Evolutionary conservation across 2,888 invertebrate genomes (phyloP), one percentile per base, ranked within the genome.

Genomic region (Phymatocera aterrima): DNA sequence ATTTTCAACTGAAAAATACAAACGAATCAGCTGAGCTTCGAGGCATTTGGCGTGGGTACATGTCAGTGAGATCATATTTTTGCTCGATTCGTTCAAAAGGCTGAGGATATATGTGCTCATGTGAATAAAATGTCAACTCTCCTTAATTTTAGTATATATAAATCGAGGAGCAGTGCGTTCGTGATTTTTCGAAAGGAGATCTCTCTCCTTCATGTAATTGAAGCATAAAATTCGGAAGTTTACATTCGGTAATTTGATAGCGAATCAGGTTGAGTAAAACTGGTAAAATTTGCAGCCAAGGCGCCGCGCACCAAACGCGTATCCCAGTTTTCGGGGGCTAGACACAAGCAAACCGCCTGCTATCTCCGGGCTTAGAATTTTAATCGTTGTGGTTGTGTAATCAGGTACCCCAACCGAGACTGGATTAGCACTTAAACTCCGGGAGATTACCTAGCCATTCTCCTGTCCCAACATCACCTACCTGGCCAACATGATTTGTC

Each of bases 321-420:
- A 21, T 46, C 24, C 43, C 68, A 24, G 68, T 68, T 68, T 43
- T 15, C 43, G 40, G 28, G n/a, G 24, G 15, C 24, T 24, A 40
- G 31, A 40, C 46, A 10, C 18, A 18, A 18, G 6, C 60, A 68
- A 43, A 15, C 68, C 48, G 72, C n/a, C n/a, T n/a, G n/a, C n/a
- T 12, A 31, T 34, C 48, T 34, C 51, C 18, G 18, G 51, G 51
- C 34, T 72, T 51, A 72, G 10, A 72, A 72, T 72, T 72, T 72
- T 72, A 72, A 72, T 48, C 72, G 48, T 51, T 72, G 48, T 34
- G 72, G 72, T 51, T 72, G 48, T 72, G 48, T 72, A 72, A 72
- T 72, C 72, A 72, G 72, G 43, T 68, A 46, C 68, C 68, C n/a
- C 68, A 46, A 46, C 12, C 24, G 68, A 46, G 46, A 2, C 46